Evolutionary conservation across 2,888 invertebrate genomes (phyloP).

Genomic region (Podotricha telesiphe): DNA sequence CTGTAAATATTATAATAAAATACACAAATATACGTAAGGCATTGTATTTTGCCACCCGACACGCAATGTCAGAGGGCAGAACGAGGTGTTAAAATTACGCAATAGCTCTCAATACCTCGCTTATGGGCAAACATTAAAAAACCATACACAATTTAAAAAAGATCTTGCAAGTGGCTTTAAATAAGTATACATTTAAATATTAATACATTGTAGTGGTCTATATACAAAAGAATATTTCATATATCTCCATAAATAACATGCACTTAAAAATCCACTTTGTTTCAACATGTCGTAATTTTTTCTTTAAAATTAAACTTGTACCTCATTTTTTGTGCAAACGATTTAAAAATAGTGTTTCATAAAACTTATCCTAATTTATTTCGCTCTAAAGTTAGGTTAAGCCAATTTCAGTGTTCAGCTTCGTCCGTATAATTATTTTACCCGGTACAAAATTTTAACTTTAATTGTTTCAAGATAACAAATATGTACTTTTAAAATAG

Average conservation of each 20-base stretch:
- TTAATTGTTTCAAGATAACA: neutral
- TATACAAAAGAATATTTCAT: neutral
- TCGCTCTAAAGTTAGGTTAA: conserved; percentile 24
- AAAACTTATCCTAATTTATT: conserved; percentile 25
- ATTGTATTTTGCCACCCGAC: no score
- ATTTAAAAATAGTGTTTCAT: conserved; percentile 21
- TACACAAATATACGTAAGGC: no score
- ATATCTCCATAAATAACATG: neutral
- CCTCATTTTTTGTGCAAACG: conserved; percentile 7
- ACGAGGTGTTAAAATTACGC: no score
- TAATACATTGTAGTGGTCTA: neutral
- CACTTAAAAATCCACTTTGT: neutral
- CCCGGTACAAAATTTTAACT: conserved; percentile 18
- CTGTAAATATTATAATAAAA: no score
- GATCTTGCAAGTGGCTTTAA: no score
- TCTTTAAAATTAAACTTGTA: neutral
- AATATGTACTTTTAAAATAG: neutral
- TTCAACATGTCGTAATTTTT: neutral
- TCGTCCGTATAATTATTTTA: conserved; percentile 23
- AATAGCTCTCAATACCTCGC: no score
- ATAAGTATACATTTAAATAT: no score
- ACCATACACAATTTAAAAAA: no score
- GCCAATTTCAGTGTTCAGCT: conserved; percentile 22
- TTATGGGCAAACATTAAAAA: no score
- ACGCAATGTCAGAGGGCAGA: no score